Evolutionary conservation across 2,888 invertebrate genomes (phyloP), one percentile per base, ranked within the genome.

Genomic region (Chymomyza fuscimana): DNA sequence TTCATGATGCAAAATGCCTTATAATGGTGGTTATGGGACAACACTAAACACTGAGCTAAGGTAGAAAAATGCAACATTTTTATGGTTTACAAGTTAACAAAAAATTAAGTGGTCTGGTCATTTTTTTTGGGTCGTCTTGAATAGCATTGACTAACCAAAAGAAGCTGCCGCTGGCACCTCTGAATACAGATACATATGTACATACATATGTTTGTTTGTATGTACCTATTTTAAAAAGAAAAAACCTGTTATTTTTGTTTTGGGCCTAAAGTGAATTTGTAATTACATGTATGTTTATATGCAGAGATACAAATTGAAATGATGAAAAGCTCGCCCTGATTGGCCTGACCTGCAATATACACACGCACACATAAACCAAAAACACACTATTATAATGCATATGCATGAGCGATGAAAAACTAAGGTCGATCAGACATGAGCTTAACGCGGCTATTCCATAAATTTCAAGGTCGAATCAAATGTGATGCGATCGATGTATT

Each of bases 1-100:
- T 10, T 52, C 32, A 64, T 73, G 70, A 63, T 63, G 67, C 67
- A 70, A 67, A 86, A 77, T 88, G 72, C 72, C 74, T 86, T 75
- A 85, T 83, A 86, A 83, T 87, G 12, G 12, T 87, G 12, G 40
- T 46, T 46, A 46, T 12, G 40, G 40, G 12, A 12, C 40, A 40
- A 32, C 32, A 32, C 7, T 32, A 32, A 46, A 4, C 40, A 46
- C 40, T 36, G 36, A 9, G 36, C 12, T 12, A 46, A 46, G 40
- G 3, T 46, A 46, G 12, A 46, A 59, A 69, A 54, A 69, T 76
- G 61, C 64, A 71, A 67, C 67, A 72, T 76, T 72, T 76, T 76
- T 76, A 70, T 65, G 68, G 69, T 72, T 32, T 72, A 62, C 62
- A 50, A 40, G 19, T 66, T 65, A 72, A 72, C 72, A 54, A 72